phyloP scores from a whole-genome alignment of 2,113 vertebrate species.

The Coptodon rendalli region DNA sequence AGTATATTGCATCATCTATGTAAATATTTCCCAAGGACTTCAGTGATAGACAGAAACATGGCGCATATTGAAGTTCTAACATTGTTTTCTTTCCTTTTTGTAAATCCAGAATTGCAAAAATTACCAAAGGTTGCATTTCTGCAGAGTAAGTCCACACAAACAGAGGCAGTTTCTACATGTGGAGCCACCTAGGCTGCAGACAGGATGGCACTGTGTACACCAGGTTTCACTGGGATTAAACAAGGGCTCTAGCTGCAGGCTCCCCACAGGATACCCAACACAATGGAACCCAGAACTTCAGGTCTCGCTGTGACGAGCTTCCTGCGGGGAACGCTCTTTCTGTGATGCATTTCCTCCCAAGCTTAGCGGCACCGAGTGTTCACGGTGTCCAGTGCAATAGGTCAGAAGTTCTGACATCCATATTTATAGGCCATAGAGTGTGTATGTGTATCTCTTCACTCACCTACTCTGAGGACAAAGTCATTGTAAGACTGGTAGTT shows the following conservation, averaged over 20 bases:
- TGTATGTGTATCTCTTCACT: conserved; percentile 46
- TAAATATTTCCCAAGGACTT: background rate
- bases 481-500: conserved; percentile 99
- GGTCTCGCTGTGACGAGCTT: conserved; percentile 53
- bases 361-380: conserved; percentile 23
- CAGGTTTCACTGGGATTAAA: conserved; percentile 40
- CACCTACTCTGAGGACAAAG: conserved; percentile 96
- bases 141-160: background rate
- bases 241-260: conserved; percentile 35
- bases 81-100: background rate
- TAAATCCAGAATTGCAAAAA: background rate
- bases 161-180: background rate
- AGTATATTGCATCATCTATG: background rate
- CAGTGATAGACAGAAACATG: background rate
- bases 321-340: conserved; percentile 29
- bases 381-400: conserved; percentile 9
- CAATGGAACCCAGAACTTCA: conserved; percentile 58
- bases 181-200: conserved; percentile 25
- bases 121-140: background rate
- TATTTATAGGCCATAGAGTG: background rate
- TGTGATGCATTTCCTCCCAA: conserved; percentile 61
- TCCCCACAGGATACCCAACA: conserved; percentile 67
- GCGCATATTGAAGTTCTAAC: background rate
- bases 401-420: conserved; percentile 6
- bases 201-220: conserved; percentile 64